Evolutionary conservation across 2,888 invertebrate species (phyloP).

Genomic region (Cactoblastis cactorum): DNA sequence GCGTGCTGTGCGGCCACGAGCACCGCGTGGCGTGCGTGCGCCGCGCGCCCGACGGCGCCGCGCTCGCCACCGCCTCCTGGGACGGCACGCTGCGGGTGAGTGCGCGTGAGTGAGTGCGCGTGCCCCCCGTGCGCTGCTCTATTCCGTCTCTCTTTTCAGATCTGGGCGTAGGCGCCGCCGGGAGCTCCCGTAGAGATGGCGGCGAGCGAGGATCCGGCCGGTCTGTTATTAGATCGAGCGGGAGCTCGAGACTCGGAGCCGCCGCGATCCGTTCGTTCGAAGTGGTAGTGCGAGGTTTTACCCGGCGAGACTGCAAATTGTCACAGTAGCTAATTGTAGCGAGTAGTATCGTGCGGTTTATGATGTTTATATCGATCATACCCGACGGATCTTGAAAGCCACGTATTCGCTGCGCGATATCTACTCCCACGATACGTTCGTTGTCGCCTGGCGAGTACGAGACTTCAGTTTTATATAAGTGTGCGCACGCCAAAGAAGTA

Average conservation of each 20-base stretch:
- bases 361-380: background rate
- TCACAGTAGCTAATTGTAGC: background rate
- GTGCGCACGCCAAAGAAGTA: no score
- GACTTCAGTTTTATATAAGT: no score
- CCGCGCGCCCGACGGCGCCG: slow-evolving; percentile 98
- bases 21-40: slow-evolving; percentile 95
- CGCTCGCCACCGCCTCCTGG: slow-evolving; percentile 98
- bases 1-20: slow-evolving; percentile 96
- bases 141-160: slow-evolving; percentile 31
- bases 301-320: background rate
- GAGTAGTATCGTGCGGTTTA: background rate
- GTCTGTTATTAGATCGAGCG: no score
- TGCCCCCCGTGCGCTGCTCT: slow-evolving; percentile 94
- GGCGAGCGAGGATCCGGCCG: no score
- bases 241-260: no score
- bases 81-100: slow-evolving; percentile 76
- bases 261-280: background rate
- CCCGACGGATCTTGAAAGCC: background rate
- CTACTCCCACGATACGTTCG: no score
- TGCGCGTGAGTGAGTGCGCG: slow-evolving; percentile 92
- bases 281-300: background rate
- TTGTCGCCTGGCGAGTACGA: no score
- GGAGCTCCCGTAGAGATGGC: no score
- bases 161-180: slow-evolving; percentile 41
- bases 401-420: no score